These are phyloP conservation scores for Bemisia tabaci DNA, from an alignment of 1,140 invertebrate genomes.

Conservation along the genomic window DNA sequence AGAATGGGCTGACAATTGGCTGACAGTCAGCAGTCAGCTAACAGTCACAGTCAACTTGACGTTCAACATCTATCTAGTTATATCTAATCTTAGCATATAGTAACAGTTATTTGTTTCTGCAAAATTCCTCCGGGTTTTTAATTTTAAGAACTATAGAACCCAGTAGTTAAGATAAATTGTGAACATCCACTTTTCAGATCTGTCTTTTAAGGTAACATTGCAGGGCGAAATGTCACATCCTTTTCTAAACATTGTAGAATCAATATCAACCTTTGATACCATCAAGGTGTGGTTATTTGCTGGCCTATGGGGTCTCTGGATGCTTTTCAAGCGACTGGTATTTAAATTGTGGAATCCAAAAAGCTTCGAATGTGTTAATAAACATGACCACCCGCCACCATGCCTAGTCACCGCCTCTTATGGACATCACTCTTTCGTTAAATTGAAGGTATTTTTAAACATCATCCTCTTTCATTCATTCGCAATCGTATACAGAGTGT, in stretches of 20 bases:
- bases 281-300: slow-evolving; percentile 36
- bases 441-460: slow-evolving; percentile 39
- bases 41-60: too few relatives aligned
- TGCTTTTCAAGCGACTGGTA: slow-evolving; percentile 34
- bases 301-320: slow-evolving; percentile 36
- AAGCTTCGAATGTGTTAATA: slow-evolving; percentile 30
- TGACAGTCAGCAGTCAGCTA: too few relatives aligned
- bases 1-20: too few relatives aligned
- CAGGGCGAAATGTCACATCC: background rate
- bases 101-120: too few relatives aligned
- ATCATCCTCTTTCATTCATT: background rate
- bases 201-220: too few relatives aligned
- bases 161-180: too few relatives aligned
- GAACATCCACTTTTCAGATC: too few relatives aligned
- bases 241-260: slow-evolving; percentile 29
- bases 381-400: slow-evolving; percentile 41
- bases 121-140: too few relatives aligned
- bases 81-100: too few relatives aligned
- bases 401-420: slow-evolving; percentile 42
- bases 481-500: too few relatives aligned
- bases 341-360: slow-evolving; percentile 38
- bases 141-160: too few relatives aligned
- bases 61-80: too few relatives aligned
- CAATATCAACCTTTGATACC: slow-evolving; percentile 33
- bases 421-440: slow-evolving; percentile 47